Base-by-base conservation (phyloP, 1,140 invertebrate genomes). In the Rhizoglyphus robini region DNA sequence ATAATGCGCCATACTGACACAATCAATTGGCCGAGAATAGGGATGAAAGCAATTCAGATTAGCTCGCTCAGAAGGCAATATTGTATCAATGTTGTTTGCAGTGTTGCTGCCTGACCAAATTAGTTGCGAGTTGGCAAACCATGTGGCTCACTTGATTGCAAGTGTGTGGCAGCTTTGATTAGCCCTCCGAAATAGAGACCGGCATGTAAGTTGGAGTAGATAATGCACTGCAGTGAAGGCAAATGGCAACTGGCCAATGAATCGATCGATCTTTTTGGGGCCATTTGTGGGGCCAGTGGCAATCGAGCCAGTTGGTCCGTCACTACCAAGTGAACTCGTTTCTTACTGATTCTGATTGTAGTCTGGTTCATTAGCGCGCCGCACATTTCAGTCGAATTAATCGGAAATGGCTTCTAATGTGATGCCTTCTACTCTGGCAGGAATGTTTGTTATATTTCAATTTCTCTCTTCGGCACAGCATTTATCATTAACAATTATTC, bases 401-500 rank as follows among this genome's bases (percentile, higher is more conserved):
- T 54, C 23, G 23, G 20, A 20, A 54, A 25, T 20, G 51, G 8
- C 36, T 41, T 41, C 18, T 41, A 41, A 41, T 11, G 36, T 41
- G 36, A 41, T 41, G 8, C 18, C n/a, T n/a, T n/a, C n/a, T 41
- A 8, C 36, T 8, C 36, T 41, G 36, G 8, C 8, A 41, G 36
- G 36, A 8, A 41, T 11, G 51, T 54, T 54, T 54, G 51, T 54
- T 23, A 54, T 54, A 54, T 54, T 54, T 54, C 51, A 54, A 54
- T 54, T 54, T 8, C 51, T 8, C 51, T 54, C 51, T 25, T 54
- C 20, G 51, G 8, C 51, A 32, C 51, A n/a, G n/a, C 51, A 23
- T 54, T 54, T 54, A 54, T 54, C 51, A 54, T 54, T 54, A 54
- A 32, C 51, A 54, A 54, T 54, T 54, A 54, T 54, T 54, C 8